phyloP scores from a whole-genome alignment of 1,140 invertebrate species.

The Drosophila repleta region DNA sequence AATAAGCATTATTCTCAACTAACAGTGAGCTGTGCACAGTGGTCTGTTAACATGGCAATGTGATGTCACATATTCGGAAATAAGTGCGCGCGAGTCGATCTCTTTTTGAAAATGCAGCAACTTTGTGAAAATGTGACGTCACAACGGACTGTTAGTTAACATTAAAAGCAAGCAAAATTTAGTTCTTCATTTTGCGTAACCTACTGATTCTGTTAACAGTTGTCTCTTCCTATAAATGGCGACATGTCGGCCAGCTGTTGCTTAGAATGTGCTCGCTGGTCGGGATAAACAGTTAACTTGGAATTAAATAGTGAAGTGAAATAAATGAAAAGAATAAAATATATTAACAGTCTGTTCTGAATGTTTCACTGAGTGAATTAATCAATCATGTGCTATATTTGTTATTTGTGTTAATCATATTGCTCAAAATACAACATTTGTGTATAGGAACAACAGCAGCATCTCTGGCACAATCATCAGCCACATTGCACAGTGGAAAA shows the following conservation, averaged over 20 bases:
- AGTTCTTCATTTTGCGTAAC: no score
- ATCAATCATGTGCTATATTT: neutral
- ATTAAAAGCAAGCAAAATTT: no score
- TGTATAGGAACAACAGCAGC: neutral
- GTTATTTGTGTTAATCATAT: neutral
- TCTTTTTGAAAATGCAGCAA: no score
- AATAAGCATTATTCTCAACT: no score
- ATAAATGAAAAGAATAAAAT: neutral
- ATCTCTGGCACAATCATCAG: conserved; percentile 16
- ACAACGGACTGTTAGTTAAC: no score
- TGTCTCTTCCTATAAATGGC: conserved; percentile 20
- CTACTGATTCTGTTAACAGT: no score
- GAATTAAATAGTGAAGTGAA: neutral
- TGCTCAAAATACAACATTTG: neutral
- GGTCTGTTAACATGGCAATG: no score
- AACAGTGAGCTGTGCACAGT: no score
- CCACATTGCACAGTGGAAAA: conserved; percentile 29
- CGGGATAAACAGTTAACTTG: conserved; percentile 18
- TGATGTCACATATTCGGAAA: no score
- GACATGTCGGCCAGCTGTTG: conserved; percentile 15
- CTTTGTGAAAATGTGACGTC: no score
- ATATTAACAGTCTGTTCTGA: neutral
- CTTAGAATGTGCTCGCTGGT: conserved; percentile 23
- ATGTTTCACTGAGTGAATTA: neutral
- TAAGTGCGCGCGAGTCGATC: no score